Conservation (phyloP, 2,113 vertebrate genomes). For the Periophthalmodon schlosseri region DNA sequence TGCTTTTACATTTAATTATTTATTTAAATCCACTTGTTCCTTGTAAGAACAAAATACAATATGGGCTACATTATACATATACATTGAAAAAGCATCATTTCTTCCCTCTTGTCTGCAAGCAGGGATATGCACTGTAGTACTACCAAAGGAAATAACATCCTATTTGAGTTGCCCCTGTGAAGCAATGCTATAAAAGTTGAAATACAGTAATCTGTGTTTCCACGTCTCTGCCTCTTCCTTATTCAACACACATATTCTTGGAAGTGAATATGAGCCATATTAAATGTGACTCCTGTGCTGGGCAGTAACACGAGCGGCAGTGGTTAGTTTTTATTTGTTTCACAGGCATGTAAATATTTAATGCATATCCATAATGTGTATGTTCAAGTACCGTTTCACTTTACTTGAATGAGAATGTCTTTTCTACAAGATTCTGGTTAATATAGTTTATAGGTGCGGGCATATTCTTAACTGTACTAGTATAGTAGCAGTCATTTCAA, state of each 20-base stretch:
- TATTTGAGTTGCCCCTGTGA: slow-evolving; percentile 14
- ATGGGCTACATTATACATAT: no score
- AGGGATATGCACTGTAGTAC: neutral
- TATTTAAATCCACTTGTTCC: no score
- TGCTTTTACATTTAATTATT: no score
- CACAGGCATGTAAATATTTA: slow-evolving; percentile 79
- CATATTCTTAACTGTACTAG: slow-evolving; percentile 33
- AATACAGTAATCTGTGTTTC: slow-evolving; percentile 18
- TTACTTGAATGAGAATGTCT: neutral
- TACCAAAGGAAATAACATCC: slow-evolving; percentile 4
- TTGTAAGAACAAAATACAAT: no score
- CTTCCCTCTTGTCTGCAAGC: no score
- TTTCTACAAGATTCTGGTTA: slow-evolving; percentile 43
- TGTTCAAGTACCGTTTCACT: slow-evolving; percentile 61
- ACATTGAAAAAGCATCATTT: no score
- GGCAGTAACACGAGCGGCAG: slow-evolving; percentile 57
- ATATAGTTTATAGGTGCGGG: slow-evolving; percentile 33
- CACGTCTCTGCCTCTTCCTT: slow-evolving; percentile 44
- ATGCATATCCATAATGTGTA: slow-evolving; percentile 63
- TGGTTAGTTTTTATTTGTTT: slow-evolving; percentile 72
- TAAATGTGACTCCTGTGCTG: slow-evolving; percentile 71
- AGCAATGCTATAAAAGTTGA: neutral
- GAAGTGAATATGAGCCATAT: slow-evolving; percentile 70
- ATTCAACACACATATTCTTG: slow-evolving; percentile 71
- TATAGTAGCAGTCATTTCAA: neutral